These are phyloP conservation scores for Oxyruncus cristatus DNA, from an alignment of 2,113 vertebrate species.

Conservation along the genomic window DNA sequence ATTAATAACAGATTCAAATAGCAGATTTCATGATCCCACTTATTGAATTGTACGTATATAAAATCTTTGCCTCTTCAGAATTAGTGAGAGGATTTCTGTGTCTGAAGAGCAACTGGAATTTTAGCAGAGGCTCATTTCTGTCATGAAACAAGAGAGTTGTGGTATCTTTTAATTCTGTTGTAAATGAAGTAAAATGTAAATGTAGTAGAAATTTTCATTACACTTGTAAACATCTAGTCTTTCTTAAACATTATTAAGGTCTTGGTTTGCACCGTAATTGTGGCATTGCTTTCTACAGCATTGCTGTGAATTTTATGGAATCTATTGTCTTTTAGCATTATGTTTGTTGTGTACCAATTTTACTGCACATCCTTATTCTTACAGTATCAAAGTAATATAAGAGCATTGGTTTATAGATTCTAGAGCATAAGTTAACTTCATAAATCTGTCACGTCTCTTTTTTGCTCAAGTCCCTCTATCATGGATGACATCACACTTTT, in stretches of 20 bases:
- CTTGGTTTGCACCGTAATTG: neutral
- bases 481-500: neutral
- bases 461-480: neutral
- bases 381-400: neutral
- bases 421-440: neutral
- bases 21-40: neutral
- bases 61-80: neutral
- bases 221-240: neutral
- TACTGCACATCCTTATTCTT: neutral
- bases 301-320: neutral
- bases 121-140: neutral
- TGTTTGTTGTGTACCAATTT: neutral
- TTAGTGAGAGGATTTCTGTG: neutral
- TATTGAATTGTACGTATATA: neutral
- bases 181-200: no score
- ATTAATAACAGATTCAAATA: neutral
- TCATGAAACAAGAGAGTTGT: neutral
- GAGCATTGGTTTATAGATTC: neutral
- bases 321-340: neutral
- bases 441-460: neutral
- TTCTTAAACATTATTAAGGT: neutral
- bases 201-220: neutral
- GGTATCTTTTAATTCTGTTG: neutral
- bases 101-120: neutral
- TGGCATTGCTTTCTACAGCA: neutral